These are phyloP conservation scores for Apodemus speciosus DNA, from an alignment of 2,113 vertebrate genomes.

Conservation along the genomic window DNA sequence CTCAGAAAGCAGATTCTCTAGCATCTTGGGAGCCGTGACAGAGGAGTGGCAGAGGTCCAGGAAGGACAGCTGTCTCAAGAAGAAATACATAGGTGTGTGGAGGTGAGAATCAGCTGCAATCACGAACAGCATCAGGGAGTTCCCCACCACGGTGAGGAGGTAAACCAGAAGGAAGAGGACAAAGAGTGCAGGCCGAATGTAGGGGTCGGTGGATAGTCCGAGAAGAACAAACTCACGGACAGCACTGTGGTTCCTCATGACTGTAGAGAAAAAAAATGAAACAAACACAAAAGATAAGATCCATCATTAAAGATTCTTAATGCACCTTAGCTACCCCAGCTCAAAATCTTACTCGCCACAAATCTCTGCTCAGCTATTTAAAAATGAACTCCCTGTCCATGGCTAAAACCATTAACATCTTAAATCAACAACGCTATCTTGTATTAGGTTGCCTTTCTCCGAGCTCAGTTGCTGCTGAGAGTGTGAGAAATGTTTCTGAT, in stretches of 20 bases:
- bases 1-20: constrained; percentile 59
- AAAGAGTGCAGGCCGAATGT: constrained; percentile 21
- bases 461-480: background rate
- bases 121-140: constrained; percentile 58
- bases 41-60: constrained; percentile 68
- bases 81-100: constrained; percentile 70
- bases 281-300: constrained; percentile 23
- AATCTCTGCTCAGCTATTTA: background rate
- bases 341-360: background rate
- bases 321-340: background rate
- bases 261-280: background rate
- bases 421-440: background rate
- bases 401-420: background rate
- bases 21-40: constrained; percentile 66
- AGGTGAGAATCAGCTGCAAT: constrained; percentile 44
- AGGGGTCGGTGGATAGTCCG: background rate
- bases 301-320: background rate
- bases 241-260: constrained; percentile 62
- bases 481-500: background rate
- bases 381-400: background rate
- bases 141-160: constrained; percentile 64
- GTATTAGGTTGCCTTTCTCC: background rate
- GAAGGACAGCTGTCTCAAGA: constrained; percentile 59
- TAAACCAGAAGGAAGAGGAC: constrained; percentile 63
- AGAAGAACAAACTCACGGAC: constrained; percentile 55